Conservation (phyloP, 2,888 invertebrate genomes). For the Carcina quercana region DNA sequence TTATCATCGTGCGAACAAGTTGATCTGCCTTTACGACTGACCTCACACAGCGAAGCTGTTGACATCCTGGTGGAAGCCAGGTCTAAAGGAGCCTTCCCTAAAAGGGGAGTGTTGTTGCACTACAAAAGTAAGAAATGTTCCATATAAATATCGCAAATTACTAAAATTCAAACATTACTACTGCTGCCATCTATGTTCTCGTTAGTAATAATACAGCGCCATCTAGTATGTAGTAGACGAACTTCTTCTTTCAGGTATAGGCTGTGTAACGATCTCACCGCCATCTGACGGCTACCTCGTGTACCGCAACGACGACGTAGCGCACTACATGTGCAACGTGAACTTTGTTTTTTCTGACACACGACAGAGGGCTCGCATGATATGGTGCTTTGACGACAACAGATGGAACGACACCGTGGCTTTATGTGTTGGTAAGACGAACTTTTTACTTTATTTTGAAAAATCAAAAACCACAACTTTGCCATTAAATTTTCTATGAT, state of each 20-base stretch:
- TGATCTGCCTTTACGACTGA: conserved; percentile 60
- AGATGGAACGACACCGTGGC: conserved; percentile 78
- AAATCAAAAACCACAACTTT: too few relatives aligned
- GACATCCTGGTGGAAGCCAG: conserved; percentile 60
- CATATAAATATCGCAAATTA: too few relatives aligned
- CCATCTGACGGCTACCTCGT: conserved; percentile 81
- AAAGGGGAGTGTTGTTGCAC: conserved; percentile 78
- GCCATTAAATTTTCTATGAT: too few relatives aligned
- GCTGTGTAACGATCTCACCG: conserved; percentile 77
- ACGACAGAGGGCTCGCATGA: conserved; percentile 71
- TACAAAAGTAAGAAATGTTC: conserved; percentile 70
- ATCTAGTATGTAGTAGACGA: conserved; percentile 9
- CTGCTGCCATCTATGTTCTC: conserved; percentile 23
- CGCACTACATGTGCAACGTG: conserved; percentile 80
- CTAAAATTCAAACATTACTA: conserved; percentile 1
- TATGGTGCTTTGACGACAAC: conserved; percentile 78
- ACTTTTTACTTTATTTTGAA: conserved; percentile 2
- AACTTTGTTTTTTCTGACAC: conserved; percentile 81
- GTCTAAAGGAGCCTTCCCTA: conserved; percentile 72
- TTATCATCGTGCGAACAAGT: conserved; percentile 72
- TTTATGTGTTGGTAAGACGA: conserved; percentile 77
- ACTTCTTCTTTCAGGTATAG: conserved; percentile 69
- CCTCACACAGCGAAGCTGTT: conserved; percentile 61
- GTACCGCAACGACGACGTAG: conserved; percentile 77
- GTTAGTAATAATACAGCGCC: conserved; percentile 9